Percentiles rank a stretch among this genome's conserved stretches.
These are phyloP conservation scores for Limnephilus marmoratus DNA, from an alignment of 2,888 invertebrate genomes.

Conservation along the genomic window DNA sequence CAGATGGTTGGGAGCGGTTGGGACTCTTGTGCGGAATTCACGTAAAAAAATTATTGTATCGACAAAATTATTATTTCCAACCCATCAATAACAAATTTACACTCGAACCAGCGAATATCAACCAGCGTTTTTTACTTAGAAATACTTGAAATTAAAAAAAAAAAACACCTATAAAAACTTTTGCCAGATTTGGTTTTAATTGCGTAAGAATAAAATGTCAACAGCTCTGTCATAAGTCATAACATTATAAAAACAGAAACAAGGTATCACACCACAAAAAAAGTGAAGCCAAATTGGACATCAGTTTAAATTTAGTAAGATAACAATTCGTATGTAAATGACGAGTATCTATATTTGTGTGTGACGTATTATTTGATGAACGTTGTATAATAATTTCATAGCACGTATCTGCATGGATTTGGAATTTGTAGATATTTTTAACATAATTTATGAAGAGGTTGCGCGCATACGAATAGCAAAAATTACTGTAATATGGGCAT, in stretches of 20 bases:
- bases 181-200: not conserved
- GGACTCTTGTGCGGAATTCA: no score
- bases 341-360: not conserved
- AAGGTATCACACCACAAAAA: not conserved
- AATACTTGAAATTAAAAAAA: not conserved
- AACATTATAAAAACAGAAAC: not conserved
- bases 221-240: not conserved
- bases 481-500: not conserved
- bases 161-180: no score
- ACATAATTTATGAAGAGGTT: not conserved
- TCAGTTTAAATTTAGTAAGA: not conserved
- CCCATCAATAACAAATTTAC: no score
- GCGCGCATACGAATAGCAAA: not conserved
- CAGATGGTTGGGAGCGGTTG: no score
- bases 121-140: no score
- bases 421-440: not conserved
- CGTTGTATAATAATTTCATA: not conserved
- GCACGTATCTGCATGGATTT: not conserved
- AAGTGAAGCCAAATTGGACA: not conserved
- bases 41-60: no score
- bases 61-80: no score
- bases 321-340: not conserved
- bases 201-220: not conserved
- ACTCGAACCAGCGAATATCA: no score
- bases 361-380: not conserved